These are phyloP conservation scores for Eristalis tenax DNA, from an alignment of 2,888 invertebrate genomes.

Conservation along the genomic window DNA sequence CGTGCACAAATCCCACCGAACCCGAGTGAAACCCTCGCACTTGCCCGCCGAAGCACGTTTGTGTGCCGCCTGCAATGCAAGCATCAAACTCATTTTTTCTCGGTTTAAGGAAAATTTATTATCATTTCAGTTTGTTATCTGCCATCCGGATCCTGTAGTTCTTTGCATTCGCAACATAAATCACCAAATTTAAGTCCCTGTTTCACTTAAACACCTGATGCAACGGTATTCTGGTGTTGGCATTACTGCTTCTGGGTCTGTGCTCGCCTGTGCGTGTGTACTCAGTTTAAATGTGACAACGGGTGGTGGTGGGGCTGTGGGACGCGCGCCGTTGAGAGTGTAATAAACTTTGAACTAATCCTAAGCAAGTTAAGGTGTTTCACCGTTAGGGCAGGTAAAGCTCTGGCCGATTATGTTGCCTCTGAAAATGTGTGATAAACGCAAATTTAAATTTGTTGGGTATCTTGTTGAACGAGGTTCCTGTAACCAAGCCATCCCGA, in stretches of 20 bases:
- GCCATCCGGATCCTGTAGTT: constrained; percentile 51
- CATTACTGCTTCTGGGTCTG: constrained; percentile 16
- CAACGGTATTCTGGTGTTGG: constrained; percentile 53
- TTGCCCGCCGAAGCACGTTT: no score
- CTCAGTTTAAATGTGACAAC: constrained; percentile 19
- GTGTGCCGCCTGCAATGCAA: not conserved
- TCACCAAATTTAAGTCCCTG: constrained; percentile 71
- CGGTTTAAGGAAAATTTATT: constrained; percentile 60
- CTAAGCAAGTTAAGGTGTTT: constrained; percentile 67
- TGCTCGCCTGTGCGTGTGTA: not conserved
- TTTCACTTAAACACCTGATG: constrained; percentile 72
- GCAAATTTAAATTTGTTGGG: constrained; percentile 63
- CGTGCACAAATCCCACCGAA: no score
- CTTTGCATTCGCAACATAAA: constrained; percentile 61
- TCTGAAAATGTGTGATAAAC: constrained; percentile 61
- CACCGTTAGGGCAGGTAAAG: constrained; percentile 45
- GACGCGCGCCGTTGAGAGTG: not conserved
- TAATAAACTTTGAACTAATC: constrained; percentile 70
- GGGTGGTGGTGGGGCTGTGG: not conserved
- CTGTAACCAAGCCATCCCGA: not conserved
- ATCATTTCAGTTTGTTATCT: constrained; percentile 64
- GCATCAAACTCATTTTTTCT: constrained; percentile 53
- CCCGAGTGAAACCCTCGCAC: not conserved
- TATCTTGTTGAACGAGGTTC: not conserved
- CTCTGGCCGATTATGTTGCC: constrained; percentile 55